Evolutionary conservation across 2,888 invertebrate species (phyloP), one percentile per base, ranked within the genome.

Genomic region (Synanthedon myopaeformis): DNA sequence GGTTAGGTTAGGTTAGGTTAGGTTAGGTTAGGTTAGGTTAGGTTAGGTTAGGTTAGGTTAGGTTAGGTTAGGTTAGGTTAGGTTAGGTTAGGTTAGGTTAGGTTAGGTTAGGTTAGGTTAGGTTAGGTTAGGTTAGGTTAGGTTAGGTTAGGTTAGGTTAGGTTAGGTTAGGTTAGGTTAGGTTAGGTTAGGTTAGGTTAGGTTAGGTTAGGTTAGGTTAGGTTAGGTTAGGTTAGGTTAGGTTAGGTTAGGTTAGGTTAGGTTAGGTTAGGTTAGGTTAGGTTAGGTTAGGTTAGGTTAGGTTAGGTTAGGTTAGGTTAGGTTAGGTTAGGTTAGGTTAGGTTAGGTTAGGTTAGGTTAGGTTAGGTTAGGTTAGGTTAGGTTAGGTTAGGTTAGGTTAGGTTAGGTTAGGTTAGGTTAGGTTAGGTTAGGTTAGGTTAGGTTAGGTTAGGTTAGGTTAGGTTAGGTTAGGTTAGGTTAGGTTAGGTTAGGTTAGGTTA

Each of bases 321-420:
- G 50, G 42, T 50, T 53, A 50, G 52, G 52, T 52, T 52, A 52
- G 52, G 52, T 52, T 52, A 52, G 52, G 52, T 53, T 48, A 49
- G 53, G 45, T 53, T 48, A 49, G 53, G 53, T 53, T 53, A 53
- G 53, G 53, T 53, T 53, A 53, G 53, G 53, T 53, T 53, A 53
- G 53, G 53, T 49, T 48, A 49, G 41, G 41, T 41, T 41, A 41
- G 41, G 41, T 41, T 50, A 50, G 42, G 50, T 49, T 53, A 41
- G 41, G 53, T 41, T 50, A 19, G 51, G 50, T 53, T 50, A 50
- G 50, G 41, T 50, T 41, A 19, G 42, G 50, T 50, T 50, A 56
- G 56, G 55, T 58, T 58, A 58, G 59, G 56, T 55, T 57, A 57
- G 57, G 57, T 57, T 57, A 57, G 57, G 58, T 58, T 58, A 59